phyloP scores from a whole-genome alignment of 2,888 invertebrate genomes.

The Drosophila mimica region DNA sequence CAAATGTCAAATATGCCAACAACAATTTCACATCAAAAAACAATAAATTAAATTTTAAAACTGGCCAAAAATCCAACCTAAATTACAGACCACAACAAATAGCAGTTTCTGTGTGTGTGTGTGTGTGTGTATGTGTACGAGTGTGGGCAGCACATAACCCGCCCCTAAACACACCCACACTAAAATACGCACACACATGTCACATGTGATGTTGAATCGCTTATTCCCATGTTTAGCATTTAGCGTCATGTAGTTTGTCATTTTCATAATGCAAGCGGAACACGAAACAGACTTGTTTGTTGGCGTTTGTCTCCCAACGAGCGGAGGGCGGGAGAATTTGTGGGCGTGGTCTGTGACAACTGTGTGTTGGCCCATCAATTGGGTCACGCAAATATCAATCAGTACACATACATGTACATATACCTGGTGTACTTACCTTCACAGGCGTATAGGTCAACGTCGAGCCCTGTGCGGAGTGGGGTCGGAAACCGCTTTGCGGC shows the following conservation, averaged over 20 bases:
- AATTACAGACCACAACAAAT: not conserved
- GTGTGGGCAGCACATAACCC: conserved; percentile 21
- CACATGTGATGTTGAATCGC: conserved; percentile 22
- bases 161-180: not conserved
- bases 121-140: not conserved
- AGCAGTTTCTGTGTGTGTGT: not conserved
- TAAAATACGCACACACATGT: conserved; percentile 10
- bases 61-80: conserved; percentile 14
- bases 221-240: conserved; percentile 37
- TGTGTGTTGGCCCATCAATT: conserved; percentile 14
- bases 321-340: not conserved
- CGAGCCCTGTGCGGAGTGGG: conserved; percentile 87
- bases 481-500: conserved; percentile 88
- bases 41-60: conserved; percentile 57
- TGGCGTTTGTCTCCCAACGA: not conserved
- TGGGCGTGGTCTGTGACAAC: not conserved
- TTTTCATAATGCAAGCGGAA: conserved; percentile 42
- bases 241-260: conserved; percentile 45
- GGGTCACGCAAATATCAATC: conserved; percentile 51
- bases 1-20: conserved; percentile 79
- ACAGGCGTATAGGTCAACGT: conserved; percentile 91
- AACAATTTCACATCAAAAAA: conserved; percentile 65
- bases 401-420: not conserved
- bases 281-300: conserved; percentile 8
- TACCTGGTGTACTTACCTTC: conserved; percentile 80